Base-by-base conservation (phyloP, 2,797 vertebrate genomes). In the Schizopygopsis malacanthus region DNA sequence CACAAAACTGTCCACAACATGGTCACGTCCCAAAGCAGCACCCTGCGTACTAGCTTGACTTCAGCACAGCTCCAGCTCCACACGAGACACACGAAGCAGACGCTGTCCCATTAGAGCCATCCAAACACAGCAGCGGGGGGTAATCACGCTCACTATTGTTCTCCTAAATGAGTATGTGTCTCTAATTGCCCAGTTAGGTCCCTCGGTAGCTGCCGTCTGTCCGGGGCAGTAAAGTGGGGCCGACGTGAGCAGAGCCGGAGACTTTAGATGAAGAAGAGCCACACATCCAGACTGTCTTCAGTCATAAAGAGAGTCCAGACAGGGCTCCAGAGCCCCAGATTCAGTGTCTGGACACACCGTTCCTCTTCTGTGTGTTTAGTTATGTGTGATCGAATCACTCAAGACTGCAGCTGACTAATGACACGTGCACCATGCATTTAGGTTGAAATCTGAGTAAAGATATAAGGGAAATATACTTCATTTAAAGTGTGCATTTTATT, bases 111-210 rank as follows among this genome's bases (percentile, higher is more conserved):
- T 93, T 92, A 93, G 90, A 83, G 33, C 90, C 93, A 92, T 90
- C 93, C 94, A 96, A 94, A 95, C 94, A 93, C 80, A 89, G 88
- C 90, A 91, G 92, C 93, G 92, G 91, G 93, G 89, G 92, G 83
- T 72, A 79, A 86, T 81, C 65, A 33, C 33, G 33, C 89, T 83
- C 83, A 33, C 92, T 86, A 95, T 96, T 96, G 95, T 96, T 94
- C 93, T 92, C 86, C 89, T 88, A 95, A 96, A 96, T 95, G 95
- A 92, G 94, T 89, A 92, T 93, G 91, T 91, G 92, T 91, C 92
- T 94, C 90, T 95, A 95, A 95, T 94, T 93, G 93, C 90, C 91
- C 92, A 92, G 94, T 95, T 95, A 95, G 94, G 91, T 93, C 92
- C 93, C 85, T 89, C 76, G 63, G 93, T 90, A 93, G 94, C 94